phyloP scores from a whole-genome alignment of 53 echinoderm and acorn worm genomes.

The Glandiceps talaboti region DNA sequence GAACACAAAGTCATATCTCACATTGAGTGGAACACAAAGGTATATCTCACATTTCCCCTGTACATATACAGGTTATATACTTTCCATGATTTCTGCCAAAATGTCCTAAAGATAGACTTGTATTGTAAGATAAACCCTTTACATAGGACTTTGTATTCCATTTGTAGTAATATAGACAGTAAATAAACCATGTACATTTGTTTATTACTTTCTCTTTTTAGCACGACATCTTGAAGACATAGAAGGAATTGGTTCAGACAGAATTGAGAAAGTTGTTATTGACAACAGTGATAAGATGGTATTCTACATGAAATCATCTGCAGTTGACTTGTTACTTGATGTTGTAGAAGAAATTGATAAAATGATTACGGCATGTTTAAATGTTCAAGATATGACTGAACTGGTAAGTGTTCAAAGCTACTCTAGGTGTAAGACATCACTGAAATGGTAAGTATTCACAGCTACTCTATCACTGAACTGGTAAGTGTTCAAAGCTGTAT shows the following conservation, averaged over 20 bases:
- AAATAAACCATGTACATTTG: no score
- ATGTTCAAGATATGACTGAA: slow-evolving; percentile 2
- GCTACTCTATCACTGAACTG: not conserved
- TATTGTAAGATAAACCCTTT: no score
- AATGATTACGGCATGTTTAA: slow-evolving; percentile 27
- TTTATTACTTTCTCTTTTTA: no score
- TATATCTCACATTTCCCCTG: no score
- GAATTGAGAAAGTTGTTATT: not conserved
- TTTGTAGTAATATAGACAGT: no score
- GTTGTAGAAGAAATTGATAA: slow-evolving; percentile 21
- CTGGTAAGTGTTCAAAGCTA: slow-evolving; percentile 18
- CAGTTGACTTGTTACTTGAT: slow-evolving; percentile 6
- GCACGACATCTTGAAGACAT: not conserved
- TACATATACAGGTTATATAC: no score
- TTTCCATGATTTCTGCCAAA: no score
- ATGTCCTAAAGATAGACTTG: no score
- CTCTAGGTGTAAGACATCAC: not conserved
- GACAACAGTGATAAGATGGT: not conserved
- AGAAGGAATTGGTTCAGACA: no score
- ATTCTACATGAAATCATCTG: slow-evolving; percentile 13
- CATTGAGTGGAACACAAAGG: no score
- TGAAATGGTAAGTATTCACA: not conserved
- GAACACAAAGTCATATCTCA: no score
- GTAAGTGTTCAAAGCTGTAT: not conserved
- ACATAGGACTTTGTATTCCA: no score